These are phyloP conservation scores for Enteromius thamalakanensis DNA, from an alignment of 2,797 vertebrate species.

Conservation along the genomic window DNA sequence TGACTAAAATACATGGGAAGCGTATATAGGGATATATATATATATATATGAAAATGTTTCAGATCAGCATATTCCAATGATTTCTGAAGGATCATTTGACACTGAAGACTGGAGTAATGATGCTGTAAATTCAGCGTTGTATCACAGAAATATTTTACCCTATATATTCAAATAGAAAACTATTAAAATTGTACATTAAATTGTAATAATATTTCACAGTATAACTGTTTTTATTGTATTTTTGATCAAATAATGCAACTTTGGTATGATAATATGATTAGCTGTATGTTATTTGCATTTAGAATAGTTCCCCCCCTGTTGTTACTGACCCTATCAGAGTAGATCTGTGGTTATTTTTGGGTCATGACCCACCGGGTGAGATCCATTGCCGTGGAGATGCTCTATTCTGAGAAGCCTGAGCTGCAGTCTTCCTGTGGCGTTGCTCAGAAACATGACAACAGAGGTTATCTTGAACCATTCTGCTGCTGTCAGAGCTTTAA, in stretches of 20 bases:
- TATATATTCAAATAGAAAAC: not conserved
- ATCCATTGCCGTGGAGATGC: not conserved
- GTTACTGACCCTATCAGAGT: not conserved
- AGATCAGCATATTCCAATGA: not conserved
- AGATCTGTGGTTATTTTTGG: not conserved
- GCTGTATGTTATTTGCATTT: not conserved
- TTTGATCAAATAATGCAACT: not conserved
- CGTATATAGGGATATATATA: not conserved
- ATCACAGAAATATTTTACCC: not conserved
- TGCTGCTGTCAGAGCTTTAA: slow-evolving; percentile 47
- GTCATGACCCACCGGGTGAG: not conserved
- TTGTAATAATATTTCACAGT: not conserved
- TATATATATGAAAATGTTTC: not conserved
- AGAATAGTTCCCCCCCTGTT: not conserved
- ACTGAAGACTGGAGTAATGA: not conserved
- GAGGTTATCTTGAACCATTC: slow-evolving; percentile 23
- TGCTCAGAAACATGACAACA: slow-evolving; percentile 21
- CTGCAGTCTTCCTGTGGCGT: not conserved
- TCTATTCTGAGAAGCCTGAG: not conserved
- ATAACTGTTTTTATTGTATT: not conserved
- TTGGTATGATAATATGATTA: not conserved
- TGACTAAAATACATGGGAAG: not conserved
- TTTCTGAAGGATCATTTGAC: not conserved
- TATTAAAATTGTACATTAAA: not conserved
- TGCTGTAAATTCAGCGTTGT: not conserved